These are phyloP conservation scores for Rhorus exstirpatorius DNA, from an alignment of 2,888 invertebrate genomes.

Conservation along the genomic window DNA sequence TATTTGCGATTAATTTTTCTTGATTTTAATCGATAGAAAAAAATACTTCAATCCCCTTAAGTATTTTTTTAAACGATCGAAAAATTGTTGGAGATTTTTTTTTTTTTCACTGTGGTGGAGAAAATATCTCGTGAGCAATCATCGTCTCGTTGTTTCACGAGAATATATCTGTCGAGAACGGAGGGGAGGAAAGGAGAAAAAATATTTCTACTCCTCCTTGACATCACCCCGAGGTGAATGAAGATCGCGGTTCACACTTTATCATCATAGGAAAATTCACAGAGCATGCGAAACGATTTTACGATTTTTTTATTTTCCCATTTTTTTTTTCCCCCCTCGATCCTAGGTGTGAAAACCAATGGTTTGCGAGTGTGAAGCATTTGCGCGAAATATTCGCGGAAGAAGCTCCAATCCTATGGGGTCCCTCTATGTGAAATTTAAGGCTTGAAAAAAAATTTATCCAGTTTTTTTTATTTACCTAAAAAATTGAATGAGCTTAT, in stretches of 20 bases:
- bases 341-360: conserved; percentile 66
- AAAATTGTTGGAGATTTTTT: too few species aligned
- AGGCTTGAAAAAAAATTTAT: too few species aligned
- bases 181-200: conserved; percentile 8
- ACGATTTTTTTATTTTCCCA: too few species aligned
- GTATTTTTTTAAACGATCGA: too few species aligned
- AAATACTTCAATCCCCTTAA: too few species aligned
- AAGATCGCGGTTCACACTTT: conserved; percentile 51
- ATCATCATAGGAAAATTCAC: conserved; percentile 63
- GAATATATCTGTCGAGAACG: conserved; percentile 5
- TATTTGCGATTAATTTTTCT: too few species aligned
- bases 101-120: too few species aligned
- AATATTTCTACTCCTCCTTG: conserved; percentile 23
- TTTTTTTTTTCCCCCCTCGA: conserved; percentile 33
- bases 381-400: conserved; percentile 54
- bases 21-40: too few species aligned
- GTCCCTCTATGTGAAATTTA: too few species aligned
- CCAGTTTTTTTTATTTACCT: too few species aligned
- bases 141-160: conserved; percentile 10
- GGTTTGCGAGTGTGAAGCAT: conserved; percentile 69
- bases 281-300: conserved; percentile 49
- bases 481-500: background rate
- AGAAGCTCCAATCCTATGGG: conserved; percentile 7
- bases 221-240: conserved; percentile 50
- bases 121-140: conserved; percentile 22